A percentile compares a stretch with the other conserved stretches of the same genome.
phyloP scores from a whole-genome alignment of 2,888 invertebrate species.

The Pimpla rufipes region DNA sequence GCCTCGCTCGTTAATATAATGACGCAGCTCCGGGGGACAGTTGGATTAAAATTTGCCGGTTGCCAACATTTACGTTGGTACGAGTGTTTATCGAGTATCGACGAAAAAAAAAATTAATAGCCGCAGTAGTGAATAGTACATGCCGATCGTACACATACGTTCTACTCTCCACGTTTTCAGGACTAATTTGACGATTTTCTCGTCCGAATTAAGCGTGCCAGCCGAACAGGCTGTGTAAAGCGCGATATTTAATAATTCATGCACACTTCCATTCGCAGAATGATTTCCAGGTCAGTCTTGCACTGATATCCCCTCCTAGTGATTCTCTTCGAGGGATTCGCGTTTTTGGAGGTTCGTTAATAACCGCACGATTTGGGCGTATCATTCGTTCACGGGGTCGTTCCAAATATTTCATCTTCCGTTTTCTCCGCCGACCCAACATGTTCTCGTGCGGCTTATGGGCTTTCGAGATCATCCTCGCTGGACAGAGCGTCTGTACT shows the following conservation, averaged over 20 bases:
- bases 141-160: conserved; percentile 41
- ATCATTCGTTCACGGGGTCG: conserved; percentile 59
- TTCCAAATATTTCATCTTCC: conserved; percentile 52
- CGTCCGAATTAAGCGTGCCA: conserved; percentile 46
- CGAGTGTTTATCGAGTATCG: conserved; percentile 53
- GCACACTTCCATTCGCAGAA: conserved; percentile 75
- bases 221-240: conserved; percentile 70
- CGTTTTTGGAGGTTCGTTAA: conserved; percentile 81
- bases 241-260: conserved; percentile 71
- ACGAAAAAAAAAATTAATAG: conserved; percentile 45
- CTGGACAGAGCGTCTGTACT: conserved; percentile 78
- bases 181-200: conserved; percentile 52
- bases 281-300: conserved; percentile 79
- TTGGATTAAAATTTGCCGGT: conserved; percentile 63
- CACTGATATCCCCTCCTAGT: conserved; percentile 78
- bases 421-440: conserved; percentile 24
- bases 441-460: conserved; percentile 65
- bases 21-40: conserved; percentile 73
- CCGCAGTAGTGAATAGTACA: conserved; percentile 40
- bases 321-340: conserved; percentile 70
- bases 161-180: conserved; percentile 27
- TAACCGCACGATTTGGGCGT: conserved; percentile 63
- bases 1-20: conserved; percentile 77
- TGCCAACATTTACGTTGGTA: conserved; percentile 63
- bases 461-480: conserved; percentile 82